phyloP scores from a whole-genome alignment of 2,797 vertebrate genomes.

The Falco novaeseelandiae region DNA sequence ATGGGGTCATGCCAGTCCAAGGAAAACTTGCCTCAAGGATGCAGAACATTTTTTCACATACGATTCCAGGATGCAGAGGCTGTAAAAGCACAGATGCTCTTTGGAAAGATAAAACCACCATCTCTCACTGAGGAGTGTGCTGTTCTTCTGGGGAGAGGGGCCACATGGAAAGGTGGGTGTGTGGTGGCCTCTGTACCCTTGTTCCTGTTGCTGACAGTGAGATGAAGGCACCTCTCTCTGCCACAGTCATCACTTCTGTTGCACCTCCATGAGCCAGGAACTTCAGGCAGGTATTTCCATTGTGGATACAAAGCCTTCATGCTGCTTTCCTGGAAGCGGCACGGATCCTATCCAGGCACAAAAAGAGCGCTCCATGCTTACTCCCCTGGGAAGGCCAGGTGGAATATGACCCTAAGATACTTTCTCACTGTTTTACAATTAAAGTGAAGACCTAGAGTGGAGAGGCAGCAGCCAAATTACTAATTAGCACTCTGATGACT shows the following conservation, averaged over 20 bases:
- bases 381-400: neutral
- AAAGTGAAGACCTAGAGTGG: slow-evolving; percentile 20
- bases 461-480: slow-evolving; percentile 39
- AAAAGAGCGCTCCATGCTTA: neutral
- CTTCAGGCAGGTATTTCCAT: neutral
- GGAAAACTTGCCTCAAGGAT: neutral
- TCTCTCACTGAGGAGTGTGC: neutral
- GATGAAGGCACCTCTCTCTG: neutral
- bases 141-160: neutral
- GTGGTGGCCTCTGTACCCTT: neutral
- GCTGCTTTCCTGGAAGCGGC: neutral
- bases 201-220: neutral
- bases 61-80: neutral
- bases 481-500: slow-evolving; percentile 66
- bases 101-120: neutral
- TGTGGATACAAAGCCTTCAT: neutral
- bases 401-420: neutral
- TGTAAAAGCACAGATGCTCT: accelerated
- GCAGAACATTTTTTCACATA: neutral
- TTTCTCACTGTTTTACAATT: neutral
- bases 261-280: neutral
- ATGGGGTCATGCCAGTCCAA: accelerated
- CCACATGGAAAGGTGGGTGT: neutral
- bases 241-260: neutral
- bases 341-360: neutral